Evolutionary conservation across 2,113 vertebrate genomes (phyloP).

Genomic region (Uropsilus gracilis): DNA sequence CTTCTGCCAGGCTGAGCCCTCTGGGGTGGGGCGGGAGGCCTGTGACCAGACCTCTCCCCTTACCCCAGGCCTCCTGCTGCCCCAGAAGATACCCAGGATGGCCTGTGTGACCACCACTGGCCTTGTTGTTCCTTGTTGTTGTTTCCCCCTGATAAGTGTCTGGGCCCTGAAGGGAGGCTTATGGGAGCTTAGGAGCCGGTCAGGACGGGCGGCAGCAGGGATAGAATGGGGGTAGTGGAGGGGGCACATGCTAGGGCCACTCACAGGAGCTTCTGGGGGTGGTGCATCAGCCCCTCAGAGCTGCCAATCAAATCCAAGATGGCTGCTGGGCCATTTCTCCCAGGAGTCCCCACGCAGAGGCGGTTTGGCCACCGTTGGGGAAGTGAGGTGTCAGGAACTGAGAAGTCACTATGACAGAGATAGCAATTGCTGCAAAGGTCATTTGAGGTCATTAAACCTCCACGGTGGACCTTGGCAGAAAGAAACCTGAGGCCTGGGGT

Average conservation of each 20-base stretch:
- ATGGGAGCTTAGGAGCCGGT: background rate
- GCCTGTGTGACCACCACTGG: background rate
- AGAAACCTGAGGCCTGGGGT: background rate
- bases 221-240: no score
- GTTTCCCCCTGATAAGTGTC: background rate
- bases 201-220: background rate
- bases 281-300: no score
- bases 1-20: background rate
- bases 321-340: background rate
- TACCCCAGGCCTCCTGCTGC: background rate
- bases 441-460: accelerated
- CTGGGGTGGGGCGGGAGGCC: background rate
- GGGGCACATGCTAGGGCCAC: background rate
- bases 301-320: accelerated
- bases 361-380: accelerated
- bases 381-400: accelerated
- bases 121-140: no score
- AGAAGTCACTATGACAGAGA: accelerated
- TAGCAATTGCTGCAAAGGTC: background rate
- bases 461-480: no score
- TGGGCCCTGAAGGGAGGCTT: background rate
- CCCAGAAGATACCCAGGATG: background rate
- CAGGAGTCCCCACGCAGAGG: background rate
- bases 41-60: background rate
- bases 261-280: background rate